Evolutionary conservation across 2,888 invertebrate species (phyloP).

Genomic region (Bembecia ichneumoniformis): DNA sequence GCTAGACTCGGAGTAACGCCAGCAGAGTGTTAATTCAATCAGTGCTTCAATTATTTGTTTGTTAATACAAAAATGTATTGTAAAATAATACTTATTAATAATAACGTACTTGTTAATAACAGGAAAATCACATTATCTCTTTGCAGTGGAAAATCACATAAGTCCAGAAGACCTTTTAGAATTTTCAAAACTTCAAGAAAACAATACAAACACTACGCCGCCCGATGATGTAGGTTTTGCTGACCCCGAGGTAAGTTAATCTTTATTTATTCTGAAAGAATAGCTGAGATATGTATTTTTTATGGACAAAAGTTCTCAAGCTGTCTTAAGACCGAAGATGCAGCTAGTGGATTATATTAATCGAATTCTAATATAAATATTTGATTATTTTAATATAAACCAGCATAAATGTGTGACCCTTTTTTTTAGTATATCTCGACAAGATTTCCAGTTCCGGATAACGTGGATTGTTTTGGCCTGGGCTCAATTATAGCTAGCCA

Average conservation of each 20-base stretch:
- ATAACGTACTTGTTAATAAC: not conserved
- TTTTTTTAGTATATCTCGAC: slow-evolving; percentile 8
- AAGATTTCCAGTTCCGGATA: slow-evolving; percentile 23
- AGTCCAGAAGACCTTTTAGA: slow-evolving; percentile 52
- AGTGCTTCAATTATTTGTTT: no score
- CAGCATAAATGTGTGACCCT: no score
- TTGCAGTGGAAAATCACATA: slow-evolving; percentile 58
- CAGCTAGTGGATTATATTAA: no score
- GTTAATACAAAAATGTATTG: no score
- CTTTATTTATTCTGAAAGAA: not conserved
- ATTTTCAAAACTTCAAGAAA: slow-evolving; percentile 26
- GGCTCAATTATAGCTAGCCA: slow-evolving; percentile 38
- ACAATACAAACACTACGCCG: slow-evolving; percentile 12
- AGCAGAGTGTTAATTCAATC: no score
- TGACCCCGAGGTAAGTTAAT: slow-evolving; percentile 18
- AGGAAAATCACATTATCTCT: slow-evolving; percentile 2
- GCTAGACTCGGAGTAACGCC: no score
- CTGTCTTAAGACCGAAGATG: no score
- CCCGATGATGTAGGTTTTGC: slow-evolving; percentile 12
- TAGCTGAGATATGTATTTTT: no score
- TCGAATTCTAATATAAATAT: no score
- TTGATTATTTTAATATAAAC: no score
- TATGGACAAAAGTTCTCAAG: no score
- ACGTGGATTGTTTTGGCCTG: slow-evolving; percentile 68
- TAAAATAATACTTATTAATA: not conserved